phyloP scores from a whole-genome alignment of 2,797 vertebrate genomes.

The Sebastes hopkinsi region DNA sequence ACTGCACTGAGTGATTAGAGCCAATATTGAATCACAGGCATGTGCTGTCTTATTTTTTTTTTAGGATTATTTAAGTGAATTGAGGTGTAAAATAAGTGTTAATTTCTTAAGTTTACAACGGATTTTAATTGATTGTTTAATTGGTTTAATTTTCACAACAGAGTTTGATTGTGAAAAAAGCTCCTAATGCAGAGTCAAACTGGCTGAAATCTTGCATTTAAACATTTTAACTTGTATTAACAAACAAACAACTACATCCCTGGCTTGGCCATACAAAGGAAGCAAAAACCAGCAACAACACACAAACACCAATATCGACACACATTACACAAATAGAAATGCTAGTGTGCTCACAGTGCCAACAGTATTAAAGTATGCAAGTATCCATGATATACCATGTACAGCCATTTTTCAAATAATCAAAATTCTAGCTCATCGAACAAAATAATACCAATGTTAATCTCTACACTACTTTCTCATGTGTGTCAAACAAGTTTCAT shows the following conservation, averaged over 20 bases:
- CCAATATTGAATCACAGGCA: neutral
- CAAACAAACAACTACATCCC: neutral
- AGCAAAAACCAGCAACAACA: neutral
- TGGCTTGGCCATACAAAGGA: too few relatives aligned
- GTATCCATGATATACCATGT: too few relatives aligned
- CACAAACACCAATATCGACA: neutral
- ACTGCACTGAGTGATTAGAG: neutral
- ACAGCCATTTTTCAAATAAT: too few relatives aligned
- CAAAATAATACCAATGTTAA: neutral
- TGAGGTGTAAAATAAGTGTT: neutral
- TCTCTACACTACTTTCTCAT: neutral
- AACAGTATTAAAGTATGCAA: neutral
- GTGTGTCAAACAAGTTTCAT: neutral
- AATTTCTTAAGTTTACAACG: neutral
- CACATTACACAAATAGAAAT: neutral
- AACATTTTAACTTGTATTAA: neutral
- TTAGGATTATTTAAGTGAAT: neutral
- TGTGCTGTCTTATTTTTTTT: neutral
- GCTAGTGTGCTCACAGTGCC: neutral
- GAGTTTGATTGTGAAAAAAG: neutral
- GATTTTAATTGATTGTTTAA: neutral
- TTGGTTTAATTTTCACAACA: neutral
- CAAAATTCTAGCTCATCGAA: too few relatives aligned
- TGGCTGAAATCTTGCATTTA: neutral
- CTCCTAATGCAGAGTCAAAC: neutral